Base-by-base conservation (phyloP, 2,113 vertebrate species). In the Zosterops japonicus region DNA sequence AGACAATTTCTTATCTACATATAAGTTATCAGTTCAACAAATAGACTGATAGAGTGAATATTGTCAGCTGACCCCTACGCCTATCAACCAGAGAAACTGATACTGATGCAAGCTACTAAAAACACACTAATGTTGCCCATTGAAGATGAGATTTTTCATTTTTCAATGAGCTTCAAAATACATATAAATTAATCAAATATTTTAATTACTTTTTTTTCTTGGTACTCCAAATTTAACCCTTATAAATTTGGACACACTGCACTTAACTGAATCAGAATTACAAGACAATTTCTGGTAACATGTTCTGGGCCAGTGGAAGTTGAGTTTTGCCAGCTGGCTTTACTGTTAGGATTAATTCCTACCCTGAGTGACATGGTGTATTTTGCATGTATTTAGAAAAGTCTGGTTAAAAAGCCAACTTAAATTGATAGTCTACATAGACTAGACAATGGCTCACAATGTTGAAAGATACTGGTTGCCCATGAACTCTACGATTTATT, bases 351-450 rank as follows among this genome's bases (percentile, higher is more conserved):
- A 44, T 75, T 24, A 78, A 67, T 71, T 87, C 61, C 19, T 91
- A 36, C 13, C 19, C 56, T 33, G 12, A 87, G 5, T 0, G 0
- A 82, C 39, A 25, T 6, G 8, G 35, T 39, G 21, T 20, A 8
- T 79, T 89, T 68, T 78, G 52, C 6, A 36, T 8, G 4, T 61
- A 49, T 72, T 90, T 86, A 65, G 46, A 94, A 88, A 90, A 42
- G 17, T 65, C 68, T 91, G 55, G 8, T 22, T 57, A 69, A 88
- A 70, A 86, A 35, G 1, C 3, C 21, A 50, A 4, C n/a, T 83
- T 70, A 55, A 91, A 50, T 7, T 47, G 15, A 14, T 78, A 75
- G 47, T 59, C 65, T 64, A 19, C 4, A 14, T 3, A 52, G 52
- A 55, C 23, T 81, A 78, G 64, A 27, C 42, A 83, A 65, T 42